Percentiles rank a stretch among this genome's conserved stretches.
These are phyloP conservation scores for Frankliniella fusca DNA, from an alignment of 2,888 invertebrate genomes.

Conservation along the genomic window DNA sequence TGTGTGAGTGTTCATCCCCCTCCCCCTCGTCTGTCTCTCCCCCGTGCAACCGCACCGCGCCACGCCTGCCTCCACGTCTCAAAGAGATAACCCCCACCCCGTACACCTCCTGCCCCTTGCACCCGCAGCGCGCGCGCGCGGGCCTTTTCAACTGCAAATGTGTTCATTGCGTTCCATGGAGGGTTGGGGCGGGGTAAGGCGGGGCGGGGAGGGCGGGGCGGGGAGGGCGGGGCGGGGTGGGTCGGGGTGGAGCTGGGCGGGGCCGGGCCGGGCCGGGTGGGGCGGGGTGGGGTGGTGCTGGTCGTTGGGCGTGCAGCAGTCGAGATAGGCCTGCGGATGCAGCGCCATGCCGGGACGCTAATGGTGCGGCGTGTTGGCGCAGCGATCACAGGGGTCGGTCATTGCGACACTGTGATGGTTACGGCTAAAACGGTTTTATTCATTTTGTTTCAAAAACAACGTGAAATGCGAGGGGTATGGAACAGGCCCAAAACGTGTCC, in stretches of 20 bases:
- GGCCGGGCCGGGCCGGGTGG: background rate
- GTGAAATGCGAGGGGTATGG: too few species aligned
- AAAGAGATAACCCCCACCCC: background rate
- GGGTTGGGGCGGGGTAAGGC: background rate
- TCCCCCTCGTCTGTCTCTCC: background rate
- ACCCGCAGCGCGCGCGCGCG: background rate
- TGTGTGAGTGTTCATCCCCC: too few species aligned
- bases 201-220: background rate
- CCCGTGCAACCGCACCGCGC: background rate
- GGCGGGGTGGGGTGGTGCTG: background rate
- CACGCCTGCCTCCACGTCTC: background rate
- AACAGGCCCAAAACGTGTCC: too few species aligned
- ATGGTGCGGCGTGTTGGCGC: too few species aligned
- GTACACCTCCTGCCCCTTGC: background rate
- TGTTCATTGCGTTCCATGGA: background rate
- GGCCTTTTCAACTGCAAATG: background rate
- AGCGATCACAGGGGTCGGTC: too few species aligned
- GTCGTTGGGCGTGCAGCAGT: background rate
- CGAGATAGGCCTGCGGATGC: slow-evolving; percentile 4
- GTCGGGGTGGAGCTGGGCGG: background rate
- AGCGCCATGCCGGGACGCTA: background rate
- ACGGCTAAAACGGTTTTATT: too few species aligned
- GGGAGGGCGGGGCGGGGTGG: background rate
- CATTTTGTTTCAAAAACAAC: too few species aligned
- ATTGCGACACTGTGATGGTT: too few species aligned